Evolutionary conservation across 2,888 invertebrate genomes (phyloP).

Genomic region (Orchesellides sinensis): DNA sequence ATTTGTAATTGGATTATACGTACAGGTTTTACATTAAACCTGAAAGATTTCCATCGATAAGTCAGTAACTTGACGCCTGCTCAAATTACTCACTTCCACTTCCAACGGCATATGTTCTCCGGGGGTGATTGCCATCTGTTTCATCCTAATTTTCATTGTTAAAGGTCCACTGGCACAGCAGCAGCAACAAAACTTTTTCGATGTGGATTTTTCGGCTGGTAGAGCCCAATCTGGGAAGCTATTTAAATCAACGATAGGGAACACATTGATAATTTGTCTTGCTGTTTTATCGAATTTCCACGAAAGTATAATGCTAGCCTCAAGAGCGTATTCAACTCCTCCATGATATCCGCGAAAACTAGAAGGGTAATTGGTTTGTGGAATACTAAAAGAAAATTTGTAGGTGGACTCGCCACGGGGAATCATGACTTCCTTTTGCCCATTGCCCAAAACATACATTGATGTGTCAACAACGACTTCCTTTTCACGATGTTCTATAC

Average conservation of each 20-base stretch:
- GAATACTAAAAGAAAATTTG: slow-evolving; percentile 87
- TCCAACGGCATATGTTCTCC: slow-evolving; percentile 86
- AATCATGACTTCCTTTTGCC: slow-evolving; percentile 81
- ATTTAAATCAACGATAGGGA: slow-evolving; percentile 89
- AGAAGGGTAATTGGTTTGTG: slow-evolving; percentile 84
- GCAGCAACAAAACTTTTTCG: slow-evolving; percentile 87
- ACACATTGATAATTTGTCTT: slow-evolving; percentile 88
- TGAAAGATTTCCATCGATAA: slow-evolving; percentile 76
- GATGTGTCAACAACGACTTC: too few relatives aligned
- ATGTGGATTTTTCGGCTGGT: slow-evolving; percentile 83
- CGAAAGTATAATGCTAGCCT: slow-evolving; percentile 87
- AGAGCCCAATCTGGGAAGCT: slow-evolving; percentile 84
- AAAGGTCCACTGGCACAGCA: slow-evolving; percentile 84
- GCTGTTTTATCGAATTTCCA: slow-evolving; percentile 91
- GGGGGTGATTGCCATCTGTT: slow-evolving; percentile 86
- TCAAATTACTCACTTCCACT: slow-evolving; percentile 86
- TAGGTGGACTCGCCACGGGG: slow-evolving; percentile 85
- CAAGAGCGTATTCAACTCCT: slow-evolving; percentile 86
- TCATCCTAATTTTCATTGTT: slow-evolving; percentile 83
- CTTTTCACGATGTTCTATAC: too few relatives aligned
- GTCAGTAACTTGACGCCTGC: slow-evolving; percentile 82
- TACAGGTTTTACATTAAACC: neutral
- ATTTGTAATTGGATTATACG: slow-evolving; percentile 33
- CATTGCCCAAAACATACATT: neutral
- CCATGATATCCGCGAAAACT: slow-evolving; percentile 88